Conservation (phyloP, 1,140 invertebrate genomes). For the Trichonephila inaurata region DNA sequence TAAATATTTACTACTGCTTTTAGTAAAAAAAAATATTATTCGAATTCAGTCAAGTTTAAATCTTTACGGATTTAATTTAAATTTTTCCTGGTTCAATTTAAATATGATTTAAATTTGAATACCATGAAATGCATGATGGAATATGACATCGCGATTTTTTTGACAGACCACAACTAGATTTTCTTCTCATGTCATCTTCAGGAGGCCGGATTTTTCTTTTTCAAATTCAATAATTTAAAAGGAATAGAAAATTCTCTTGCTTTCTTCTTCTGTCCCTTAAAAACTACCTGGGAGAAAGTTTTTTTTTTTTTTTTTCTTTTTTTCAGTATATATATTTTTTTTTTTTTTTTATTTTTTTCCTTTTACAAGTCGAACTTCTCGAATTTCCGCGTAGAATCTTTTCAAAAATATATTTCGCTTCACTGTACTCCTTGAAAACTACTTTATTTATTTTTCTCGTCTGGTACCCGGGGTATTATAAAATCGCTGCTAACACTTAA, state of each 20-base stretch:
- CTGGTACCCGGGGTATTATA: not conserved
- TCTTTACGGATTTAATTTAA: not conserved
- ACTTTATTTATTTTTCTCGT: not conserved
- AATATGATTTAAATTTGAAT: not conserved
- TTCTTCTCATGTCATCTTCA: not conserved
- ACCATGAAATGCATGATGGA: not conserved
- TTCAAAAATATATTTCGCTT: not conserved
- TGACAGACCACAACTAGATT: conserved; percentile 17
- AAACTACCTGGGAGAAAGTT: not conserved
- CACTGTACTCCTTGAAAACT: not conserved
- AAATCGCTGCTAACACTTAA: conserved; percentile 45
- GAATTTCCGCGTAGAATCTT: not conserved
- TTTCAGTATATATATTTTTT: not conserved
- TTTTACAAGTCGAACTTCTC: not conserved
- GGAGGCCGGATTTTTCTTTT: not conserved
- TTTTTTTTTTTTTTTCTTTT: not conserved
- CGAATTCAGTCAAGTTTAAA: not conserved
- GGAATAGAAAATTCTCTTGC: not conserved
- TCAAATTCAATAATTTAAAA: conserved; percentile 19
- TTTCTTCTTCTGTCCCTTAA: not conserved
- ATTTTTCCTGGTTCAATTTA: not conserved
- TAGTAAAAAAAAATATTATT: not conserved
- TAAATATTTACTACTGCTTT: not conserved
- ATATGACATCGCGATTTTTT: not conserved
- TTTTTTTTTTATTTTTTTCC: not conserved